These are phyloP conservation scores for Drosophila monieri DNA, from an alignment of 2,888 invertebrate genomes.

Conservation along the genomic window DNA sequence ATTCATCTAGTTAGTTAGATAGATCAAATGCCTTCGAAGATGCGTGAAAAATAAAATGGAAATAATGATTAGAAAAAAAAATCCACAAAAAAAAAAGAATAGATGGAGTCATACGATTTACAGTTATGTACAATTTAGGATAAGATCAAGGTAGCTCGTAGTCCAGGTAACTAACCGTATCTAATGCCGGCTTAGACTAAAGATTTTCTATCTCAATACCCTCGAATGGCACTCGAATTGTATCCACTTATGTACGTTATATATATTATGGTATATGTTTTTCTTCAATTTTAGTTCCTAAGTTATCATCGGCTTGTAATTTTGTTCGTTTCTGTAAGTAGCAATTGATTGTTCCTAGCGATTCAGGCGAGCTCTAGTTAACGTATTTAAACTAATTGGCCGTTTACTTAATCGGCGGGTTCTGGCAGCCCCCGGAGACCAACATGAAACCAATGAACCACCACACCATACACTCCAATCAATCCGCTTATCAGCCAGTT, in stretches of 20 bases:
- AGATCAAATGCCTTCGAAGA: constrained; percentile 79
- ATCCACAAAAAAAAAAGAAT: constrained; percentile 29
- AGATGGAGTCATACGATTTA: constrained; percentile 38
- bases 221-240: constrained; percentile 54
- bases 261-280: constrained; percentile 18
- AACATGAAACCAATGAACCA: constrained; percentile 2
- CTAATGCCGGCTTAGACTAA: constrained; percentile 80
- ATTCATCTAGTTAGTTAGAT: constrained; percentile 73
- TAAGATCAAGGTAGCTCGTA: constrained; percentile 37
- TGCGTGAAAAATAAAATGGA: constrained; percentile 58
- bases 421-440: constrained; percentile 14
- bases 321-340: constrained; percentile 56
- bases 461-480: constrained; percentile 9
- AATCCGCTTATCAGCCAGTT: constrained; percentile 3
- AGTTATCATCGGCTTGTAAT: constrained; percentile 25
- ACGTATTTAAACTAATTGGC: constrained; percentile 65
- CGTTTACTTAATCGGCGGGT: constrained; percentile 62
- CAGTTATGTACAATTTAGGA: constrained; percentile 42
- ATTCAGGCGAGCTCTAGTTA: constrained; percentile 71
- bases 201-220: constrained; percentile 36
- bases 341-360: constrained; percentile 75
- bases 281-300: constrained; percentile 39
- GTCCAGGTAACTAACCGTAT: constrained; percentile 64
- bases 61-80: constrained; percentile 32
- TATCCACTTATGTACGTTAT: constrained; percentile 7